These are phyloP conservation scores for Pelvicachromis taeniatus DNA, from an alignment of 2,113 vertebrate species.

Conservation along the genomic window DNA sequence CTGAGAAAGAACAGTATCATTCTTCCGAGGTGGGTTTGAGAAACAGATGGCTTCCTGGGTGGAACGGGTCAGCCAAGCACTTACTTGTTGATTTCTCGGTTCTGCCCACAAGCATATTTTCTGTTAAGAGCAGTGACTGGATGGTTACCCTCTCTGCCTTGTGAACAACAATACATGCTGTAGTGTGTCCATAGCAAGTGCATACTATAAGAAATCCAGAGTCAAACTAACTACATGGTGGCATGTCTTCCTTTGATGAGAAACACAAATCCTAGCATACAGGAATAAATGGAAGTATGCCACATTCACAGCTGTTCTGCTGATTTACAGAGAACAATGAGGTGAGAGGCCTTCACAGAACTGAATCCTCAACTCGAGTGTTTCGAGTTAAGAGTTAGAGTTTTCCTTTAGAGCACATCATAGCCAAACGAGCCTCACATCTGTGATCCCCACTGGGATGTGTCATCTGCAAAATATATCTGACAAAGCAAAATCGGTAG, in stretches of 20 bases:
- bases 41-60: slow-evolving; percentile 10
- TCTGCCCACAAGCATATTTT: neutral
- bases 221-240: neutral
- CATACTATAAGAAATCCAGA: neutral
- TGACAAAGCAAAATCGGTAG: neutral
- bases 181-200: neutral
- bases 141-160: neutral
- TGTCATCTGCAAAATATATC: neutral
- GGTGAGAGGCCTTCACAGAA: neutral
- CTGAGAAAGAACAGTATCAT: neutral
- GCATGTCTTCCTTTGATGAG: neutral
- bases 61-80: neutral
- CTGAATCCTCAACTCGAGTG: neutral
- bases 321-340: neutral
- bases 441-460: neutral
- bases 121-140: neutral
- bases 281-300: neutral
- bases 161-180: neutral
- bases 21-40: neutral
- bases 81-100: slow-evolving; percentile 16
- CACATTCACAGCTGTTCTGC: neutral
- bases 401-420: neutral
- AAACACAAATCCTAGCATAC: neutral
- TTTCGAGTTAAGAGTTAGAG: neutral
- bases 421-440: neutral